A percentile compares a stretch with the other conserved stretches of the same genome.
These are phyloP conservation scores for Clinocottus analis DNA, from an alignment of 2,113 vertebrate genomes.

Conservation along the genomic window DNA sequence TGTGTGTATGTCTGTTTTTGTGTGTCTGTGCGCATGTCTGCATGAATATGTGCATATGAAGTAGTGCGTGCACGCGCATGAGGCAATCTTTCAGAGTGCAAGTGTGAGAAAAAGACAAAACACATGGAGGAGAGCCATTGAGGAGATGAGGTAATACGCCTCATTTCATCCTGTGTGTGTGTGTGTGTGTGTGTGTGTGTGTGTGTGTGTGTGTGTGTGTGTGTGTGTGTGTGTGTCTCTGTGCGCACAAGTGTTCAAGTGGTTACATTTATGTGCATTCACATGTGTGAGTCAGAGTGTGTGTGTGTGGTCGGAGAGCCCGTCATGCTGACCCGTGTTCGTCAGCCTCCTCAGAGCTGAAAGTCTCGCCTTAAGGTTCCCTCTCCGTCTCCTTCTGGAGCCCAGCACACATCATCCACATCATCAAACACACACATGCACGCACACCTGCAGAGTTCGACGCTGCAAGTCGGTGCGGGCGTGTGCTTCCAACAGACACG, in stretches of 20 bases:
- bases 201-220: constrained; percentile 29
- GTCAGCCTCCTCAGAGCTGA: constrained; percentile 7
- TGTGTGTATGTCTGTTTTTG: constrained; percentile 21
- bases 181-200: constrained; percentile 26
- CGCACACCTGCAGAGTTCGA: constrained; percentile 18
- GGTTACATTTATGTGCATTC: constrained; percentile 22
- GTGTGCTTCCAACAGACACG: not conserved
- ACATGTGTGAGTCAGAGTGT: constrained; percentile 15
- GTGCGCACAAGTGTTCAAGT: constrained; percentile 11
- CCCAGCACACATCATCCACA: constrained; percentile 24
- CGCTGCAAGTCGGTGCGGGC: not conserved
- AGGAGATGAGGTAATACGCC: constrained; percentile 73
- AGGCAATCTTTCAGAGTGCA: constrained; percentile 54
- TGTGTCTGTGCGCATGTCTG: constrained; percentile 30
- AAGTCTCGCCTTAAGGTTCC: constrained; percentile 32
- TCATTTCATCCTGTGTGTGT: constrained; percentile 50
- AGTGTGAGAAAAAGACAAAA: constrained; percentile 60
- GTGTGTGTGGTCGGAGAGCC: constrained; percentile 46
- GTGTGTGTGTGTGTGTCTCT: constrained; percentile 18
- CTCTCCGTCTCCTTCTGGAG: constrained; percentile 30
- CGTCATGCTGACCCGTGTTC: constrained; percentile 18
- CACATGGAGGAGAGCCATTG: constrained; percentile 54
- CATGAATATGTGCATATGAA: constrained; percentile 69
- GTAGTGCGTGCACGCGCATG: constrained; percentile 31
- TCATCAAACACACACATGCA: not conserved